Conservation (phyloP, 2,797 vertebrate genomes). For the Orientallactaga sibirica region DNA sequence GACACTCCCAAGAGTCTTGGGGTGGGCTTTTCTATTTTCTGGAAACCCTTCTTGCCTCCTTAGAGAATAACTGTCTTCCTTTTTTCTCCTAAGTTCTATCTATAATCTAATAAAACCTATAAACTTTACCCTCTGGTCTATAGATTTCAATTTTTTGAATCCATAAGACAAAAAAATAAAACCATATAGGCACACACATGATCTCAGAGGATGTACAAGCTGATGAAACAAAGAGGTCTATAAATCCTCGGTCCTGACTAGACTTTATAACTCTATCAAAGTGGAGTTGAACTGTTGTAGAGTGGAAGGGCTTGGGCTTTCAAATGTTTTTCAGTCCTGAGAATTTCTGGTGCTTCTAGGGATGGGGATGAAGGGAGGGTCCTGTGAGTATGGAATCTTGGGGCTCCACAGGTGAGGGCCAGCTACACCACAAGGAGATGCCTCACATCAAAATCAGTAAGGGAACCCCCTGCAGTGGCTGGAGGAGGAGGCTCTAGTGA, state of each 20-base stretch:
- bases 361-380: neutral
- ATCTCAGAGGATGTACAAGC: neutral
- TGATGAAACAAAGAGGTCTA: neutral
- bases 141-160: too few species aligned
- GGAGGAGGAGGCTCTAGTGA: neutral
- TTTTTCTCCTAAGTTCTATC: too few species aligned
- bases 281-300: neutral
- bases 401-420: neutral
- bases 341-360: neutral
- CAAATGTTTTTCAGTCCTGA: neutral
- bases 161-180: neutral
- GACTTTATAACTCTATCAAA: neutral
- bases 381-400: neutral
- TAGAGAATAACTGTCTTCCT: too few species aligned
- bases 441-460: neutral
- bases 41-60: too few species aligned
- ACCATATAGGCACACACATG: neutral
- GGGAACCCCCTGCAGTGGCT: neutral
- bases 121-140: too few species aligned
- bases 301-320: neutral
- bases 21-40: too few species aligned
- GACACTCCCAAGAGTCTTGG: too few species aligned
- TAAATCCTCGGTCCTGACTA: constrained; percentile 1
- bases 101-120: too few species aligned
- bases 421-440: neutral